Evolutionary conservation across 1,140 invertebrate genomes (phyloP), one percentile per base, ranked within the genome.

Genomic region (Drosophila aff.): DNA sequence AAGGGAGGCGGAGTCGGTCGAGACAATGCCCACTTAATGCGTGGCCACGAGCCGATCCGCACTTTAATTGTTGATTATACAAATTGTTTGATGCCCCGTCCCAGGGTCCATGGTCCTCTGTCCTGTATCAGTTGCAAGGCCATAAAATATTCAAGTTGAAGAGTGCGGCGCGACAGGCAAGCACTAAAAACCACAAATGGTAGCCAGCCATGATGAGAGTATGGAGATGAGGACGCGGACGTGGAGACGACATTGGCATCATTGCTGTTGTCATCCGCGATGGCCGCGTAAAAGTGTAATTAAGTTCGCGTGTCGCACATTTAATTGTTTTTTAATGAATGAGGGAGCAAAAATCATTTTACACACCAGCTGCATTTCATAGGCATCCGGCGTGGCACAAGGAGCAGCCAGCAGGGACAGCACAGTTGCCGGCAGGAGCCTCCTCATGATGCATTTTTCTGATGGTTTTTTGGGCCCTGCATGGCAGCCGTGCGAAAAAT

Each of bases 301-400:
- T 89, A 89, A 89, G 83, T 82, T 85, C 79, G 82, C 82, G 71
- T 86, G 82, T 86, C 82, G 71, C 79, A 66, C 68, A 76, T 82
- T 86, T 86, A 86, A 86, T 86, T 86, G 79, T 86, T 86, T 86
- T 86, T 86, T 86, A 86, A 86, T 86, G 82, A 82, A 87, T 86
- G 55, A 76, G 75, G 78, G 72, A 66, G 76, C 60, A 78, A 69
- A 86, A 86, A 76, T 76, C 63, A 77, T 82, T 86, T 79, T 68
- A 53, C 55, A 67, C 61, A 60, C 66, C 74, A 81, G 78, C 79
- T 79, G 82, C 75, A 78, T 65, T 78, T 85, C 55, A 81, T 78
- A 67, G 61, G 58, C 57, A 63, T 40, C 68, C 41, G 18, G 33
- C 36, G 38, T 33, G 55, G 40, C 26, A 31, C 23, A 36, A 43